Evolutionary conservation across 2,888 invertebrate genomes (phyloP).

Genomic region (Fragum whitleyi): DNA sequence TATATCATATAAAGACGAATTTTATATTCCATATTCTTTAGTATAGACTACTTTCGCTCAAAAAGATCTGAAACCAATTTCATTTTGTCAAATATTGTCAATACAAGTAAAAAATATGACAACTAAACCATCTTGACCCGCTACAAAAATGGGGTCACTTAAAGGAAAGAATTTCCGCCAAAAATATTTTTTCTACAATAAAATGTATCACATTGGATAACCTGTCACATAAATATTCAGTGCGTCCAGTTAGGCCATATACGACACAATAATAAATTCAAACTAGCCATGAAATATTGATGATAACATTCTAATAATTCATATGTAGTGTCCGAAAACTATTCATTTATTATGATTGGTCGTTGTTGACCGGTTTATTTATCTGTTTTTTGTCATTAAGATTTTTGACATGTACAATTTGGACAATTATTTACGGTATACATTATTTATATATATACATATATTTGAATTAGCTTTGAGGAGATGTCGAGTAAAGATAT

Average conservation of each 20-base stretch:
- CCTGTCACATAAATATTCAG: not conserved
- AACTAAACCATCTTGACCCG: not conserved
- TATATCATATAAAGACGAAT: too few species aligned
- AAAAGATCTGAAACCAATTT: too few species aligned
- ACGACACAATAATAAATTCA: constrained; percentile 2
- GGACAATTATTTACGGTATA: not conserved
- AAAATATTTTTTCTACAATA: not conserved
- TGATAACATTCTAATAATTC: constrained; percentile 1
- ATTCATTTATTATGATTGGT: not conserved
- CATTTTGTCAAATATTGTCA: too few species aligned
- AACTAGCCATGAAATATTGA: constrained; percentile 1
- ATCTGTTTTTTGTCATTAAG: not conserved
- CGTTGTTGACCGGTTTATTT: not conserved
- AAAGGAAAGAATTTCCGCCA: not conserved
- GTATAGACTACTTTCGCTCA: too few species aligned
- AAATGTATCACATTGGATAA: constrained; percentile 1
- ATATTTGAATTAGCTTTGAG: too few species aligned
- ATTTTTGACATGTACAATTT: not conserved
- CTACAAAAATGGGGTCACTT: not conserved
- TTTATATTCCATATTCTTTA: too few species aligned
- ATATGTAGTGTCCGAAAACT: not conserved
- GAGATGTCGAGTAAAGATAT: too few species aligned
- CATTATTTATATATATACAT: too few species aligned
- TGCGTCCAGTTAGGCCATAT: not conserved
- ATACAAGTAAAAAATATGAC: too few species aligned